These are phyloP conservation scores for Belonocnema kinseyi DNA, from an alignment of 1,140 invertebrate species.

Conservation along the genomic window DNA sequence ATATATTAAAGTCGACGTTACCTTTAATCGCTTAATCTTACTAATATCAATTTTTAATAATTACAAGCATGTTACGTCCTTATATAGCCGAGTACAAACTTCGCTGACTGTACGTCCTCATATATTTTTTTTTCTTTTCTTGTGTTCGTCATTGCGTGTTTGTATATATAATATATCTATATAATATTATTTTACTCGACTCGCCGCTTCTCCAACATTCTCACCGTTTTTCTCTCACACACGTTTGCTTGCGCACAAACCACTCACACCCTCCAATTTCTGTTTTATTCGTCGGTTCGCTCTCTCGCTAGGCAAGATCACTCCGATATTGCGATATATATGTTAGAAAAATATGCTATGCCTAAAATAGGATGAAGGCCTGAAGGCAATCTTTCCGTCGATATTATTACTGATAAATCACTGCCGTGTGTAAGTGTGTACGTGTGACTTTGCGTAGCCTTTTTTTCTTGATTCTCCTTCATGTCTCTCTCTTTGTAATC, in stretches of 20 bases:
- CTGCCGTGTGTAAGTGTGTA: constrained; percentile 40
- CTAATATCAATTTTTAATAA: constrained; percentile 75
- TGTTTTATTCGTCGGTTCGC: constrained; percentile 38
- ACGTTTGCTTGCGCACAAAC: constrained; percentile 37
- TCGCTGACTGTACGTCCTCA: constrained; percentile 57
- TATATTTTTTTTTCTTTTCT: constrained; percentile 35
- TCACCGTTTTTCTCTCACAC: constrained; percentile 29
- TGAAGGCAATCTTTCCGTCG: constrained; percentile 73
- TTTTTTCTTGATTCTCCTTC: constrained; percentile 22
- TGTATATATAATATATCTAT: constrained; percentile 27
- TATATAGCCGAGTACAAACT: constrained; percentile 69
- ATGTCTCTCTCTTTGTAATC: constrained; percentile 22
- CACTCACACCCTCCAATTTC: constrained; percentile 49
- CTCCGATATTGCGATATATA: constrained; percentile 71
- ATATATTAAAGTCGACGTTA: constrained; percentile 75
- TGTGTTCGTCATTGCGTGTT: constrained; percentile 42
- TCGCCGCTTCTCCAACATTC: constrained; percentile 30
- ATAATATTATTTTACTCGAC: constrained; percentile 27
- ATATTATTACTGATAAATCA: constrained; percentile 72
- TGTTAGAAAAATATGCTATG: constrained; percentile 77
- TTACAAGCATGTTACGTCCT: constrained; percentile 76
- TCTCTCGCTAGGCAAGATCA: constrained; percentile 70
- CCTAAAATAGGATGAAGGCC: constrained; percentile 76
- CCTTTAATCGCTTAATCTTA: constrained; percentile 74
- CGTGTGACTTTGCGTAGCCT: constrained; percentile 9